Evolutionary conservation across 2,113 vertebrate genomes (phyloP).

Genomic region (Aldabrachelys gigantea): DNA sequence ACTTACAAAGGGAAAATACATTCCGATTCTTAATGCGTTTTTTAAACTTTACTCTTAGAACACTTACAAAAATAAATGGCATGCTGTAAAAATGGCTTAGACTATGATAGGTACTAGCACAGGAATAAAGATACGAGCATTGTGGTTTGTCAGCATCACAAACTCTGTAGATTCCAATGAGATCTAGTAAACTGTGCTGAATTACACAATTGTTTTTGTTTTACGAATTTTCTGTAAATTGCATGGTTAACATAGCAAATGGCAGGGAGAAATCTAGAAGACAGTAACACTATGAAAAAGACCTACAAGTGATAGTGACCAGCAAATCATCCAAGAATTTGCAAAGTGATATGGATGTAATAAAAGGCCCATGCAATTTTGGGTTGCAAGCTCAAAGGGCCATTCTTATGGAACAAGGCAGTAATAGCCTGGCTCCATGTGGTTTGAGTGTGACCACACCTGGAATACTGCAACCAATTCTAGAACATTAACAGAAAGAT

Average conservation of each 20-base stretch:
- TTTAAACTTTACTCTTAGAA: background rate
- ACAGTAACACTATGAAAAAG: background rate
- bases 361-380: background rate
- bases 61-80: background rate
- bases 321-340: background rate
- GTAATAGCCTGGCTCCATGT: background rate
- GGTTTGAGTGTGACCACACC: background rate
- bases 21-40: background rate
- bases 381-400: background rate
- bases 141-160: background rate
- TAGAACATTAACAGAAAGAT: background rate
- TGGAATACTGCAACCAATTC: background rate
- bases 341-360: background rate
- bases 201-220: background rate
- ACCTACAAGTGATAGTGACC: background rate
- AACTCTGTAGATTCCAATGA: background rate
- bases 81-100: background rate
- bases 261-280: background rate
- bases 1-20: constrained; percentile 43
- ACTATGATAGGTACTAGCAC: background rate
- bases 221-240: background rate
- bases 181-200: background rate
- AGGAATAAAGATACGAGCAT: background rate
- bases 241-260: background rate
- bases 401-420: background rate